Conservation (phyloP, 1,140 invertebrate genomes). For the Bombus breviceps region DNA sequence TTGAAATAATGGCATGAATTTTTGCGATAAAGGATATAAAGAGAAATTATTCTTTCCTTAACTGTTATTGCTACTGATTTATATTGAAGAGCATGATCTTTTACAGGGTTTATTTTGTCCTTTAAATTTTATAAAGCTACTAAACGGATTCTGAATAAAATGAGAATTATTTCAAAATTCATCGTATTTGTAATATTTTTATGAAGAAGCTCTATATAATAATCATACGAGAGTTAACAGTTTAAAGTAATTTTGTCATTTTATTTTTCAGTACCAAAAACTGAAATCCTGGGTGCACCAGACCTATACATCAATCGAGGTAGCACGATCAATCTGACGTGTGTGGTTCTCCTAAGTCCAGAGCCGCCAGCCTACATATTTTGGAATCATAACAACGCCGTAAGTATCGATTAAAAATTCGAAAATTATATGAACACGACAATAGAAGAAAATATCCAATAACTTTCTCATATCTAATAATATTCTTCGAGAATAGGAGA, state of each 20-base stretch:
- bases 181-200: neutral
- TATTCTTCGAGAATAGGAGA: neutral
- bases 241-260: neutral
- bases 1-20: neutral
- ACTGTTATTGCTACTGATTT: too few species aligned
- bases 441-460: too few species aligned
- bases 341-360: constrained; percentile 93
- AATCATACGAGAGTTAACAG: neutral
- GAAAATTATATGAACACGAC: too few species aligned
- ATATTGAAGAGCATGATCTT: too few species aligned
- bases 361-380: constrained; percentile 96
- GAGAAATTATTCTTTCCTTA: neutral
- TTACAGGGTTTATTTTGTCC: too few species aligned
- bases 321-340: constrained; percentile 96
- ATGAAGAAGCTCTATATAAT: neutral
- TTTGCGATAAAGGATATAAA: neutral
- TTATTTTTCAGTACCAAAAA: constrained; percentile 90
- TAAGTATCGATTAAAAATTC: constrained; percentile 81
- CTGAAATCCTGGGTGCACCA: constrained; percentile 93
- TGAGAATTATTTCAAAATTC: neutral
- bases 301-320: constrained; percentile 95
- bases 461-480: too few species aligned
- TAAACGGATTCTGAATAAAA: neutral
- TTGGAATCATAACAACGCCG: constrained; percentile 95
- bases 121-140: neutral